These are phyloP conservation scores for Babyrousa celebensis DNA, from an alignment of 2,797 vertebrate species.

Conservation along the genomic window DNA sequence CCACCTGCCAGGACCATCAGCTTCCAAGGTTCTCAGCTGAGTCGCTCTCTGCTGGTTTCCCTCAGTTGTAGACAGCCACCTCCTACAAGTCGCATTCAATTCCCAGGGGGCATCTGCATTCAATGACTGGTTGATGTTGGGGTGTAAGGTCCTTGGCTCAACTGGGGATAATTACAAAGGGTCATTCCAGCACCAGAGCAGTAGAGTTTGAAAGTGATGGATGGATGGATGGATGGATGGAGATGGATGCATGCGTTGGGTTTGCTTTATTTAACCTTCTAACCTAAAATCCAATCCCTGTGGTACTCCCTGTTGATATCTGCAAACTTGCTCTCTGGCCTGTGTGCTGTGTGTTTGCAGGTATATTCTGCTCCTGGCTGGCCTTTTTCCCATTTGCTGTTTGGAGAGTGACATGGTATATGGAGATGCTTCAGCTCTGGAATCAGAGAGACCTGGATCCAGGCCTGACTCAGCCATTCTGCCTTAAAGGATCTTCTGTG, in stretches of 20 bases:
- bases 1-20: rapidly evolving
- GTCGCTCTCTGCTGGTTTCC: not conserved
- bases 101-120: not conserved
- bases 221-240: not conserved
- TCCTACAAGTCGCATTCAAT: not conserved
- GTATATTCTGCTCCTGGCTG: not conserved
- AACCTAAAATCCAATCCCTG: not conserved
- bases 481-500: not conserved
- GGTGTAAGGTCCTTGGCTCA: not conserved
- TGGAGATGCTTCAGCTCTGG: not conserved
- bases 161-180: not conserved
- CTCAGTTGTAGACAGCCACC: not conserved
- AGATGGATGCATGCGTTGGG: not conserved
- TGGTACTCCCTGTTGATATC: not conserved
- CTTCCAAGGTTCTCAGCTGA: rapidly evolving
- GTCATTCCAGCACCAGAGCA: not conserved
- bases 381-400: not conserved
- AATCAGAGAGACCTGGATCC: not conserved
- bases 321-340: not conserved
- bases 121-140: not conserved
- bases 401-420: not conserved
- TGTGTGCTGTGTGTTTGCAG: not conserved
- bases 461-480: not conserved
- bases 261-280: slow-evolving; percentile 63
- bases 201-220: not conserved